A percentile compares a stretch with the other conserved stretches of the same genome.
These are phyloP conservation scores for Beris morrisii DNA, from an alignment of 2,888 invertebrate genomes.

Conservation along the genomic window DNA sequence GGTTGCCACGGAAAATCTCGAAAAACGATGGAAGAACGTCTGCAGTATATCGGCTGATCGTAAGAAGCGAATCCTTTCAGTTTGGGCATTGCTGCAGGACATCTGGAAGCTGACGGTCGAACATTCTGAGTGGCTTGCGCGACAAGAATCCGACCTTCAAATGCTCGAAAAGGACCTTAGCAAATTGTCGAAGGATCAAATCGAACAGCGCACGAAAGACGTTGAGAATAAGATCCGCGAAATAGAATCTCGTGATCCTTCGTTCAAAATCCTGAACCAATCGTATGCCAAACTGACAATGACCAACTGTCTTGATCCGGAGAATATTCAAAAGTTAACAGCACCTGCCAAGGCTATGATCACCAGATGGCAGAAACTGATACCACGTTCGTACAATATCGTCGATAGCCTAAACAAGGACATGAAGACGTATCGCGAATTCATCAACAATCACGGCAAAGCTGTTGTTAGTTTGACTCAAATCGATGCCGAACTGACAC, in stretches of 20 bases:
- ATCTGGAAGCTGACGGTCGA: slow-evolving; percentile 61
- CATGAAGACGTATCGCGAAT: slow-evolving; percentile 66
- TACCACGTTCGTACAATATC: slow-evolving; percentile 63
- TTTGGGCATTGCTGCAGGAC: slow-evolving; percentile 65
- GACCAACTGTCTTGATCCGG: slow-evolving; percentile 68
- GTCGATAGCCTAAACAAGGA: slow-evolving; percentile 62
- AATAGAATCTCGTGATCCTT: slow-evolving; percentile 60
- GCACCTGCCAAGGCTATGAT: slow-evolving; percentile 62
- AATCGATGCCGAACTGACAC: slow-evolving; percentile 71
- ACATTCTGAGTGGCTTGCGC: slow-evolving; percentile 64
- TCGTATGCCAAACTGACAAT: slow-evolving; percentile 70
- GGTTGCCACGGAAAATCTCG: slow-evolving; percentile 69
- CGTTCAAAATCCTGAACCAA: slow-evolving; percentile 67
- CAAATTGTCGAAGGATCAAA: slow-evolving; percentile 61
- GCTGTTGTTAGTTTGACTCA: slow-evolving; percentile 71
- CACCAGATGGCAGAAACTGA: slow-evolving; percentile 67
- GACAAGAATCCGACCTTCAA: slow-evolving; percentile 65
- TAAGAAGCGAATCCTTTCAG: slow-evolving; percentile 66
- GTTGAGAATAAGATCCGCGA: slow-evolving; percentile 61
- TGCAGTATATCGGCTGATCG: slow-evolving; percentile 73
- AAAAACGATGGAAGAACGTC: slow-evolving; percentile 77
- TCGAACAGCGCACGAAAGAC: slow-evolving; percentile 61
- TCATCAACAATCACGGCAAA: slow-evolving; percentile 70
- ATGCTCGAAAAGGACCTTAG: slow-evolving; percentile 64
- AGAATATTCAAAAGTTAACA: slow-evolving; percentile 67